phyloP scores from a whole-genome alignment of 2,797 vertebrate species.

The Picus viridis region DNA sequence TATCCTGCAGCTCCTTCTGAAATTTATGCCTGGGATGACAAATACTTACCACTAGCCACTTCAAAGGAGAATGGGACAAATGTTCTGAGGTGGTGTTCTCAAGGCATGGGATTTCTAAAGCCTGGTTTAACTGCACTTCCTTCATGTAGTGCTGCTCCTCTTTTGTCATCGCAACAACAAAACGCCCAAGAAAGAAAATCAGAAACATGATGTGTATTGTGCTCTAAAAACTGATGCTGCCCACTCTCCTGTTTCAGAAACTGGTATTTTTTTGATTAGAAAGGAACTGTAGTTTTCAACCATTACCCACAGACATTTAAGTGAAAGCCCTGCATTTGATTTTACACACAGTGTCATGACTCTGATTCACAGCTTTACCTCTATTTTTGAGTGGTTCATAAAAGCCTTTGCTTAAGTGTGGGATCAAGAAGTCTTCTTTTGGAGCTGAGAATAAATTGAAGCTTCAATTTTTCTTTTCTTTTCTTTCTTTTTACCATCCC shows the following conservation, averaged over 20 bases:
- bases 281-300: conserved; percentile 1
- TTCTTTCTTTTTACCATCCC: not conserved
- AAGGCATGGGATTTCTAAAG: conserved; percentile 76
- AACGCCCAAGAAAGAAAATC: conserved; percentile 32
- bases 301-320: not conserved
- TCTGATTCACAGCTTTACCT: not conserved
- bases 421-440: not conserved
- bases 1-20: not conserved
- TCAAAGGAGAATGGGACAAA: conserved; percentile 62
- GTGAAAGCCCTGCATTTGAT: not conserved
- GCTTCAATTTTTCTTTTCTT: conserved; percentile 3
- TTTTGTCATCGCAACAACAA: conserved; percentile 37
- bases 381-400: not conserved
- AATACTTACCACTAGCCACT: conserved; percentile 77
- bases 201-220: not conserved
- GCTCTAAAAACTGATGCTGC: not conserved
- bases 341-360: not conserved
- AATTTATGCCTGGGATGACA: not conserved
- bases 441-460: not conserved
- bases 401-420: conserved; percentile 1
- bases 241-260: not conserved
- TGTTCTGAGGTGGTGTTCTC: conserved; percentile 47
- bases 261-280: not conserved
- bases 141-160: conserved; percentile 48
- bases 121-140: conserved; percentile 60